phyloP scores from a whole-genome alignment of 2,797 vertebrate species.

The Botia kubotai region DNA sequence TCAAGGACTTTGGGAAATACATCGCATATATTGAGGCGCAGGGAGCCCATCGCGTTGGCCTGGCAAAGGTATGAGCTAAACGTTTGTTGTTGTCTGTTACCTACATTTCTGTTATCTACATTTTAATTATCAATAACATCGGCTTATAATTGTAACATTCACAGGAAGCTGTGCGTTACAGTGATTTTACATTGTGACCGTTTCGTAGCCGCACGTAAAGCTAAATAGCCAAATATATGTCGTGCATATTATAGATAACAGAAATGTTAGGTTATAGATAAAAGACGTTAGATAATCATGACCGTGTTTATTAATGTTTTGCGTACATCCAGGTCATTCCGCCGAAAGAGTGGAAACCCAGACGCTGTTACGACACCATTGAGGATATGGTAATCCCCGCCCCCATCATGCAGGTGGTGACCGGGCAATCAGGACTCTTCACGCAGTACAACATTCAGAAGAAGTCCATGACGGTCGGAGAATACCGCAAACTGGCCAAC shows the following conservation, averaged over 20 bases:
- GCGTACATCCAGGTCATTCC: constrained; percentile 85
- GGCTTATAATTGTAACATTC: too few species aligned
- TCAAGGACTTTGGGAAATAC: constrained; percentile 91
- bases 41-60: constrained; percentile 91
- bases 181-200: too few species aligned
- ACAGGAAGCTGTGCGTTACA: too few species aligned
- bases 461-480: constrained; percentile 94
- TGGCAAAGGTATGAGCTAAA: constrained; percentile 81
- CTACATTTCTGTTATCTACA: too few species aligned
- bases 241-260: too few species aligned
- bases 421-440: constrained; percentile 96
- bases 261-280: too few species aligned
- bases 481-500: constrained; percentile 94
- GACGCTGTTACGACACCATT: constrained; percentile 89
- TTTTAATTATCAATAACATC: too few species aligned
- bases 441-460: constrained; percentile 99
- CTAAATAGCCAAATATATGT: too few species aligned
- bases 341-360: constrained; percentile 94
- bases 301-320: background rate
- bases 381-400: constrained; percentile 95
- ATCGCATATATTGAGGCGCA: constrained; percentile 92
- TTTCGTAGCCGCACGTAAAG: too few species aligned
- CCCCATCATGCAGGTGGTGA: constrained; percentile 97
- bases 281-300: too few species aligned
- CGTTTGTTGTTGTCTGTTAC: too few species aligned